A percentile compares a stretch with the other conserved stretches of the same genome.
Conservation (phyloP, 1,140 invertebrate genomes). For the Nasonia longicornis region DNA sequence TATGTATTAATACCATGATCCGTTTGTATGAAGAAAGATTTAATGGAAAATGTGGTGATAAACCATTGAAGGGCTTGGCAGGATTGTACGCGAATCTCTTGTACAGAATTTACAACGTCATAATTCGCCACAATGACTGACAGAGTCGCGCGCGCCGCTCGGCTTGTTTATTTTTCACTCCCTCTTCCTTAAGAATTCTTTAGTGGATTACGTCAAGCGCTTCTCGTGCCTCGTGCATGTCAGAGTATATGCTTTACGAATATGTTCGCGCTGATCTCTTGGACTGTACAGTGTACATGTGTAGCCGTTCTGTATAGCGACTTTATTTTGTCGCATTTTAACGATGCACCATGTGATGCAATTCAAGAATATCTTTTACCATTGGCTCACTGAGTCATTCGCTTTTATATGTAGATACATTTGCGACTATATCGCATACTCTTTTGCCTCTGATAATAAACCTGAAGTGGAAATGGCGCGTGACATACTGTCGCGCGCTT, state of each 20-base stretch:
- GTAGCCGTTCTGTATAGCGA: not conserved
- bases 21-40: not conserved
- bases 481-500: not conserved
- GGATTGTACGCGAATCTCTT: slow-evolving; percentile 12
- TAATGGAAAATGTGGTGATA: not conserved
- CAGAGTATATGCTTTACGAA: not conserved
- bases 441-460: not conserved
- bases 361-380: not conserved
- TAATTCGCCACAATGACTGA: slow-evolving; percentile 16
- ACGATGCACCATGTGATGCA: no score
- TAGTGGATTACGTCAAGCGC: slow-evolving; percentile 11
- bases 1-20: no score
- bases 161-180: not conserved
- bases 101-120: slow-evolving; percentile 13
- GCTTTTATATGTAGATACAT: not conserved
- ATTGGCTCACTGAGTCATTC: not conserved
- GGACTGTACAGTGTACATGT: not conserved
- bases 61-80: not conserved
- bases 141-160: not conserved
- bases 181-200: slow-evolving; percentile 10
- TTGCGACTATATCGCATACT: not conserved
- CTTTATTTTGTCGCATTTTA: not conserved
- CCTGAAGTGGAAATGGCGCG: not conserved
- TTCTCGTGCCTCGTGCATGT: not conserved
- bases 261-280: not conserved